Percentiles rank a stretch among this genome's conserved stretches.
Evolutionary conservation across 2,113 vertebrate species (phyloP).

Genomic region (Scytalopus superciliaris): DNA sequence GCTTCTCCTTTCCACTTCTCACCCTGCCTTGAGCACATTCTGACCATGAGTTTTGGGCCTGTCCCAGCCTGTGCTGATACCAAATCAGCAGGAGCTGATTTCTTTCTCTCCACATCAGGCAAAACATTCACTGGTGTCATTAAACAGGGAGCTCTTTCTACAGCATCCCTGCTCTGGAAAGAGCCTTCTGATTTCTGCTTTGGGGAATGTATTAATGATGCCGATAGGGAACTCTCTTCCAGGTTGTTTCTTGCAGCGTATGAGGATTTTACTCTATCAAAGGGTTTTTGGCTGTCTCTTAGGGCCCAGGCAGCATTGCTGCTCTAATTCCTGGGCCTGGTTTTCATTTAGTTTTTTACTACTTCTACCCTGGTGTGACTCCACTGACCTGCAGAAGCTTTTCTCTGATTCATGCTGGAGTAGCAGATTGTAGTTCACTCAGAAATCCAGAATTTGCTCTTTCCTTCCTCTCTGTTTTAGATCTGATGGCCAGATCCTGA

Average conservation of each 20-base stretch:
- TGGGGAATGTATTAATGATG: conserved; percentile 58
- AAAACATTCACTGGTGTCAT: neutral
- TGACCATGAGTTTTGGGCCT: neutral
- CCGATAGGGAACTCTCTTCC: conserved; percentile 13
- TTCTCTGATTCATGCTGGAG: neutral
- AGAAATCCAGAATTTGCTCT: neutral
- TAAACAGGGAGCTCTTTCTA: conserved; percentile 4
- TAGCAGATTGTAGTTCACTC: neutral
- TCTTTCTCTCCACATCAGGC: neutral
- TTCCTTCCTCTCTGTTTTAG: neutral
- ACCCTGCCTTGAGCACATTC: neutral
- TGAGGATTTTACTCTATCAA: conserved; percentile 43
- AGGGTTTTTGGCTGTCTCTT: conserved; percentile 21
- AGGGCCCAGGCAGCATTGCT: conserved; percentile 7
- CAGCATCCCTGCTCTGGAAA: neutral
- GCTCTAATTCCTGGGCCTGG: conserved; percentile 5
- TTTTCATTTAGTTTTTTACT: conserved; percentile 3
- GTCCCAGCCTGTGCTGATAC: neutral
- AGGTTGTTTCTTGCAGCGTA: neutral
- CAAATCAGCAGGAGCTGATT: neutral
- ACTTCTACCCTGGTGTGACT: neutral
- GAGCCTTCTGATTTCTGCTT: conserved; percentile 51
- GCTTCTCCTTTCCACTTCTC: neutral
- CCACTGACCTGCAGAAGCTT: neutral
- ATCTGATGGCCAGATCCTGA: neutral